These are phyloP conservation scores for Coregonus sp. DNA, from an alignment of 2,797 vertebrate species.

Conservation along the genomic window DNA sequence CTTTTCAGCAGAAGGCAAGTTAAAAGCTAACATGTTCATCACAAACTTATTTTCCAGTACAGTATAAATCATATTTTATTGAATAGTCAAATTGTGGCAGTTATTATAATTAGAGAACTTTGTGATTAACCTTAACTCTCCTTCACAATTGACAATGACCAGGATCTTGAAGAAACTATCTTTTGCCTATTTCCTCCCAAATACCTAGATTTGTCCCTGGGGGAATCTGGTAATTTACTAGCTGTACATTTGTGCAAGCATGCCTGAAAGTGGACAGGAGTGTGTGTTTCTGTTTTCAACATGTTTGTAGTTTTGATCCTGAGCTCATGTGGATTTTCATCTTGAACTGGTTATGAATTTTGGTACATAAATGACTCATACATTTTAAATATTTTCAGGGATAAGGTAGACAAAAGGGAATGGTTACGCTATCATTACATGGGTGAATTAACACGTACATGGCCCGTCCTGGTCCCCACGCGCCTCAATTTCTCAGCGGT, in stretches of 20 bases:
- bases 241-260: background rate
- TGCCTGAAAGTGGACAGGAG: background rate
- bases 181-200: background rate
- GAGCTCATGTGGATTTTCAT: constrained; percentile 5
- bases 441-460: background rate
- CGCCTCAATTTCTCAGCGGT: background rate
- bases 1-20: constrained; percentile 16
- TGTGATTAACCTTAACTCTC: background rate
- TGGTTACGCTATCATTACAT: background rate
- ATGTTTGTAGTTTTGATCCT: constrained; percentile 10
- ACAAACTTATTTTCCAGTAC: background rate
- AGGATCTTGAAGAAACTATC: background rate
- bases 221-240: background rate
- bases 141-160: background rate
- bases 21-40: background rate
- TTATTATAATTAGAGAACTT: background rate
- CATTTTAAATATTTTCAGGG: constrained; percentile 8
- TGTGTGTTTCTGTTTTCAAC: background rate
- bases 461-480: background rate
- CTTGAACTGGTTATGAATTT: constrained; percentile 4
- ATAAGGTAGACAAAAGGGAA: background rate
- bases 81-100: background rate
- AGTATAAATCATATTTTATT: background rate
- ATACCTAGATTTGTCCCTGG: background rate
- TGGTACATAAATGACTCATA: constrained; percentile 9